These are phyloP conservation scores for Zeuzera pyrina DNA, from an alignment of 2,888 invertebrate species.

Conservation along the genomic window DNA sequence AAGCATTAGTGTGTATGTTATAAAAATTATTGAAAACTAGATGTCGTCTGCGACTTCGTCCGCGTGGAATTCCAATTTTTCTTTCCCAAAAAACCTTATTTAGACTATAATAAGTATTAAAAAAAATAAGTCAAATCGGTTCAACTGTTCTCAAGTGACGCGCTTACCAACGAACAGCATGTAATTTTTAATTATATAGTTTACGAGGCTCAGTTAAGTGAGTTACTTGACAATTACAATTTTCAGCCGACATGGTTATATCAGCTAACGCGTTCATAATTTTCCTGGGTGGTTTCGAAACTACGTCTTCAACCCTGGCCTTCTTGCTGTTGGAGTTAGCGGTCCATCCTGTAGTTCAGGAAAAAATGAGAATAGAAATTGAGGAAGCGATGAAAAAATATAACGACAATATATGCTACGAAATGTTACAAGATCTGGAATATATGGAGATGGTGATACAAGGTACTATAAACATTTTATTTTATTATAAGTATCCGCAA, in stretches of 20 bases:
- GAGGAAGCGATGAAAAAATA: slow-evolving; percentile 37
- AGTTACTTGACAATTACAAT: not conserved
- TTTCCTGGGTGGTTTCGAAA: slow-evolving; percentile 76
- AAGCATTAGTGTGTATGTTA: too few relatives aligned
- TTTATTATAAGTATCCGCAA: too few relatives aligned
- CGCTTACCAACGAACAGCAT: too few relatives aligned
- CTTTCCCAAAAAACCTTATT: too few relatives aligned
- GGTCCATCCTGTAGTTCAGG: slow-evolving; percentile 63
- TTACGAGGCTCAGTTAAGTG: not conserved
- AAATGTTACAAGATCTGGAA: slow-evolving; percentile 62
- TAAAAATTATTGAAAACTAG: too few relatives aligned
- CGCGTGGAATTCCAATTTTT: too few relatives aligned
- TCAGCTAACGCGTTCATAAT: slow-evolving; percentile 74
- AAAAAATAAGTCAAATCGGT: too few relatives aligned
- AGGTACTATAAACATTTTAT: too few relatives aligned
- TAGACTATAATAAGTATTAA: too few relatives aligned
- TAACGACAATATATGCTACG: slow-evolving; percentile 55
- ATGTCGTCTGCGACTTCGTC: too few relatives aligned
- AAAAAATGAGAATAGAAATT: slow-evolving; percentile 63
- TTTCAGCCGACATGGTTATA: slow-evolving; percentile 67
- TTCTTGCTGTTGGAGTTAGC: slow-evolving; percentile 72
- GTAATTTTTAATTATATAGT: too few relatives aligned
- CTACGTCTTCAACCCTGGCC: slow-evolving; percentile 71
- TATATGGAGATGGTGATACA: slow-evolving; percentile 74
- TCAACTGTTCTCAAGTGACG: too few relatives aligned